Conservation (phyloP, 2,113 vertebrate genomes). For the Xiphophorus couchianus region DNA sequence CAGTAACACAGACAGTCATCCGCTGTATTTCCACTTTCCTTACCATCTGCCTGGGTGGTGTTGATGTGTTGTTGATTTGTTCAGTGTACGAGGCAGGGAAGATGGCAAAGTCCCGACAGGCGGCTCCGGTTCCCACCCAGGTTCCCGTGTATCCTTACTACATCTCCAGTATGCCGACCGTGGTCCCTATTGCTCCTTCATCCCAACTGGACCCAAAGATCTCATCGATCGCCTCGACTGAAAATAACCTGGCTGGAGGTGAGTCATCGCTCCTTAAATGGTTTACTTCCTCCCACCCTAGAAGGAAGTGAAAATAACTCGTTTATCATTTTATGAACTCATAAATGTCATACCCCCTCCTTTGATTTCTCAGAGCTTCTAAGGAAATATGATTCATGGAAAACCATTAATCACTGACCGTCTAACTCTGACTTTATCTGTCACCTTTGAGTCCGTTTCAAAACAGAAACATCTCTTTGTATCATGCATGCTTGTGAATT, state of each 20-base stretch:
- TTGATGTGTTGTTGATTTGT: slow-evolving; percentile 13
- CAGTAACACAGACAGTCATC: slow-evolving; percentile 68
- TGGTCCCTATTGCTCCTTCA: slow-evolving; percentile 83
- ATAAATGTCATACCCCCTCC: not conserved
- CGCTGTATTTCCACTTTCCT: not conserved
- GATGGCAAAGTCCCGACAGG: slow-evolving; percentile 86
- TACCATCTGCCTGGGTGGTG: not conserved
- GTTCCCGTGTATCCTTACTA: slow-evolving; percentile 91
- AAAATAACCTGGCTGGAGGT: slow-evolving; percentile 77
- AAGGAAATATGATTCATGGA: not conserved
- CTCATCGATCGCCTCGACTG: slow-evolving; percentile 80
- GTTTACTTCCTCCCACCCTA: not conserved
- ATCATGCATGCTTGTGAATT: slow-evolving; percentile 29
- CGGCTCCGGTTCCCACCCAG: slow-evolving; percentile 81
- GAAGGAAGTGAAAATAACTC: not conserved
- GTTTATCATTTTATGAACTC: not conserved
- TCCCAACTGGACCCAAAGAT: slow-evolving; percentile 86
- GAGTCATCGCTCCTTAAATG: slow-evolving; percentile 23
- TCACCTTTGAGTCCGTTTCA: slow-evolving; percentile 9
- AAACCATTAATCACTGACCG: not conserved
- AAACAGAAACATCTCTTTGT: slow-evolving; percentile 4
- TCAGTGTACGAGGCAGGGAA: slow-evolving; percentile 97
- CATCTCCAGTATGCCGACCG: slow-evolving; percentile 88
- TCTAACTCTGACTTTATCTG: slow-evolving; percentile 39
- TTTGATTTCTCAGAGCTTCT: not conserved